Evolutionary conservation across 2,113 vertebrate genomes (phyloP).

Genomic region (Galemys pyrenaicus): DNA sequence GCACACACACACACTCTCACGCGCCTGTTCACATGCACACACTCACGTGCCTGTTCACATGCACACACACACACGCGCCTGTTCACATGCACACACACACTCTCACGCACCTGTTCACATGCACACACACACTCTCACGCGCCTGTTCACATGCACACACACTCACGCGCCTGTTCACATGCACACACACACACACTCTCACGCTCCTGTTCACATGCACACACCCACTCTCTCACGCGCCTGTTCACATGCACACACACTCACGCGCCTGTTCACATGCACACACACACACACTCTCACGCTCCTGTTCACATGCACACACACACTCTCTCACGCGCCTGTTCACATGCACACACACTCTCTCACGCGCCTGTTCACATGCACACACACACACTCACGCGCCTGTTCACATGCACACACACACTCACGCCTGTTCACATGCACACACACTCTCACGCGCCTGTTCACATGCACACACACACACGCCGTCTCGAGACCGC

Average conservation of each 20-base stretch:
- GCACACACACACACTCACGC: conserved; percentile 77
- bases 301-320: conserved; percentile 76
- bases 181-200: conserved; percentile 77
- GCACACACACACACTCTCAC: conserved; percentile 76
- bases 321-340: too few relatives aligned
- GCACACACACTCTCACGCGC: conserved; percentile 67
- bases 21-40: conserved; percentile 76
- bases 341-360: conserved; percentile 81
- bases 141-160: conserved; percentile 79
- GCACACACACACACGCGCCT: conserved; percentile 83
- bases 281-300: conserved; percentile 76
- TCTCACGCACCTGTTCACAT: conserved; percentile 61
- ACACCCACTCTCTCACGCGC: conserved; percentile 64
- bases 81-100: too few relatives aligned
- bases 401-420: too few relatives aligned
- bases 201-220: too few relatives aligned
- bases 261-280: too few relatives aligned
- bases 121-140: conserved; percentile 77
- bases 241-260: conserved; percentile 78
- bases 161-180: conserved; percentile 62
- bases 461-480: conserved; percentile 78
- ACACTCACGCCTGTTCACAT: too few relatives aligned
- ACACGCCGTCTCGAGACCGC: conserved; percentile 44
- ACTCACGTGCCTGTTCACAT: too few relatives aligned
- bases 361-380: conserved; percentile 62